These are phyloP conservation scores for Patella pellucida DNA, from an alignment of 2,888 invertebrate species.

Conservation along the genomic window DNA sequence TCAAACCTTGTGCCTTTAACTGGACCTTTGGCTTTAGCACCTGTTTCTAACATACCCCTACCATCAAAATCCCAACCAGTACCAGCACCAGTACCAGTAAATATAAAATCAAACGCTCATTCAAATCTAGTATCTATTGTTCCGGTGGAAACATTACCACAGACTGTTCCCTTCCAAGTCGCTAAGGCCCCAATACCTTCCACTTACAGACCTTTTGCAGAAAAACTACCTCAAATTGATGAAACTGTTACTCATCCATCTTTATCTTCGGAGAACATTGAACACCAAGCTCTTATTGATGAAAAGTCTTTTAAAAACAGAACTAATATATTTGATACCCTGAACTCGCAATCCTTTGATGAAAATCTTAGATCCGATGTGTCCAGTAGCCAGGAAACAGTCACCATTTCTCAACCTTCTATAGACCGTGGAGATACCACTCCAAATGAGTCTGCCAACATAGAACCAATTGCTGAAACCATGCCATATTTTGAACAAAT, in stretches of 20 bases:
- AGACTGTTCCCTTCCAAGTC: neutral
- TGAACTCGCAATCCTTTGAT: neutral
- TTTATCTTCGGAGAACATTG: too few relatives aligned
- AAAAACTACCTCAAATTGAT: too few relatives aligned
- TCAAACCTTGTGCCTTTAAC: neutral
- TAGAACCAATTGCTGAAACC: conserved; percentile 68
- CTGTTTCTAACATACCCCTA: neutral
- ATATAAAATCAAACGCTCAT: neutral
- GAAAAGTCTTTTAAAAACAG: too few relatives aligned
- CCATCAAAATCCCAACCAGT: neutral
- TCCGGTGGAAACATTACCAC: neutral
- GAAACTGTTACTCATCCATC: too few relatives aligned
- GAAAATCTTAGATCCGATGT: conserved; percentile 1
- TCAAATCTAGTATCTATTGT: neutral
- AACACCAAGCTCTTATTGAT: too few relatives aligned
- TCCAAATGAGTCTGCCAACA: neutral
- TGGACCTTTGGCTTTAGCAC: neutral
- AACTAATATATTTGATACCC: neutral
- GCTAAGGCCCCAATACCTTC: neutral
- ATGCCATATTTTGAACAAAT: conserved; percentile 85
- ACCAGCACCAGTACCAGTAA: neutral
- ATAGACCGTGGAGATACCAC: neutral
- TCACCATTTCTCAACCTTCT: neutral
- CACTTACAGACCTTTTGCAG: neutral
- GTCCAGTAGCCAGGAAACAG: neutral